Conservation (phyloP, 2,797 vertebrate species). For the Sebastes melanostomus region DNA sequence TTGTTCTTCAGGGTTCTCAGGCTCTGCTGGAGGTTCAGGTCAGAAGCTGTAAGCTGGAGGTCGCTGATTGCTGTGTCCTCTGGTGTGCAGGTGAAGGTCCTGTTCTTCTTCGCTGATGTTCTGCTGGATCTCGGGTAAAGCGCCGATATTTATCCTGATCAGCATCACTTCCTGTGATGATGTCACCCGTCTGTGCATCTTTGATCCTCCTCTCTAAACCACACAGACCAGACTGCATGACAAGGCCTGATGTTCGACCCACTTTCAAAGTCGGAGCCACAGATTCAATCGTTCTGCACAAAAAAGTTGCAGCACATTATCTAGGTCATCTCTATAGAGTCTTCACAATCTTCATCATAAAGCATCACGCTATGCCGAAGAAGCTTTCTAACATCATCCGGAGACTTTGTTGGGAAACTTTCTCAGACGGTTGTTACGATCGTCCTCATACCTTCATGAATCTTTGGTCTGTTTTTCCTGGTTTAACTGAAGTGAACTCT, state of each 20-base stretch:
- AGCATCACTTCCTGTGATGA: slow-evolving; percentile 27
- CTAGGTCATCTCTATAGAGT: slow-evolving; percentile 27
- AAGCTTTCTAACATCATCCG: neutral
- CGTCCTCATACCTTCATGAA: neutral
- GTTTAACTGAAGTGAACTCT: neutral
- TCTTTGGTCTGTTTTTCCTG: neutral
- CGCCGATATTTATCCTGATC: slow-evolving; percentile 41
- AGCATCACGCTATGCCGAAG: neutral
- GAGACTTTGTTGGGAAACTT: neutral
- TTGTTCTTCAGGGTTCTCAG: neutral
- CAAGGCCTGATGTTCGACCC: slow-evolving; percentile 17
- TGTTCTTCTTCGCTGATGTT: slow-evolving; percentile 2
- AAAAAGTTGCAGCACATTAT: slow-evolving; percentile 31
- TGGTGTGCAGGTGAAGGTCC: neutral
- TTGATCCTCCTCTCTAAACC: slow-evolving; percentile 52
- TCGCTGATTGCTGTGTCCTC: neutral
- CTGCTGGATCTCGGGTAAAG: neutral
- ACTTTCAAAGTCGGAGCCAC: slow-evolving; percentile 11
- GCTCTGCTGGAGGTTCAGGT: slow-evolving; percentile 32
- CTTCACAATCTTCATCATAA: neutral
- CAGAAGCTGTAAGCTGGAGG: neutral
- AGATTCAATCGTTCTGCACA: slow-evolving; percentile 5
- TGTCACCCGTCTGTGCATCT: slow-evolving; percentile 13
- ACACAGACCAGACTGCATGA: slow-evolving; percentile 4
- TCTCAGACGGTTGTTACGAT: neutral